A percentile compares a stretch with the other conserved stretches of the same genome.
phyloP scores from a whole-genome alignment of 2,113 vertebrate species.

The Hemiprocne comata region DNA sequence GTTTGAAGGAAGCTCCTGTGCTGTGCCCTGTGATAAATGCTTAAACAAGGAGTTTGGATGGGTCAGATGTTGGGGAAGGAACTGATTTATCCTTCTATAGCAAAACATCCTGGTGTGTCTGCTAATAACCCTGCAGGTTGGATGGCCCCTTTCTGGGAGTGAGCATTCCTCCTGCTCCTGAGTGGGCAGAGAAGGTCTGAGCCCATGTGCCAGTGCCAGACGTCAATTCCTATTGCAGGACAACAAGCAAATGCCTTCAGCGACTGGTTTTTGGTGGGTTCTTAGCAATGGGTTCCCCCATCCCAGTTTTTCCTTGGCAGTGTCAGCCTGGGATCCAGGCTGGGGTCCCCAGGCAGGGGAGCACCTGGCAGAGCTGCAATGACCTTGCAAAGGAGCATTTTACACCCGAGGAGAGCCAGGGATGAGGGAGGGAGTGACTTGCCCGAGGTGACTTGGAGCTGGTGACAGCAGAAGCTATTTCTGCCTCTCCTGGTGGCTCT shows the following conservation, averaged over 20 bases:
- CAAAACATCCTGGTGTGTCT: neutral
- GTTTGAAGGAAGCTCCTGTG: neutral
- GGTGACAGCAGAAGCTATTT: rapidly evolving
- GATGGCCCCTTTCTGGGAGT: rapidly evolving
- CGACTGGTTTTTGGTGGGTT: neutral
- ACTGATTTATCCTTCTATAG: neutral
- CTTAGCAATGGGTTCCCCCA: rapidly evolving
- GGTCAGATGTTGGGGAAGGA: neutral
- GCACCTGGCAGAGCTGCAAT: rapidly evolving
- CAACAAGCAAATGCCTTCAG: neutral
- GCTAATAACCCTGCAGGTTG: neutral
- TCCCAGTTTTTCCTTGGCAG: neutral
- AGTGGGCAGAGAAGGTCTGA: too few species aligned
- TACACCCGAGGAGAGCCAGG: rapidly evolving
- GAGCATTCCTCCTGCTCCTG: rapidly evolving
- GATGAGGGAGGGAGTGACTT: rapidly evolving
- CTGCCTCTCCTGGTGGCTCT: neutral
- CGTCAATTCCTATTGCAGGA: too few species aligned
- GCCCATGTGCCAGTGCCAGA: rapidly evolving
- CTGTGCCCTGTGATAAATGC: neutral
- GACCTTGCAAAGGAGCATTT: neutral
- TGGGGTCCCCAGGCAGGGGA: neutral
- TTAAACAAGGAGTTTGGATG: neutral
- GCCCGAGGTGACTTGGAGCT: rapidly evolving
- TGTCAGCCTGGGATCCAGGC: rapidly evolving